Evolutionary conservation across 2,113 vertebrate species (phyloP).

Genomic region (Scalopus aquaticus): DNA sequence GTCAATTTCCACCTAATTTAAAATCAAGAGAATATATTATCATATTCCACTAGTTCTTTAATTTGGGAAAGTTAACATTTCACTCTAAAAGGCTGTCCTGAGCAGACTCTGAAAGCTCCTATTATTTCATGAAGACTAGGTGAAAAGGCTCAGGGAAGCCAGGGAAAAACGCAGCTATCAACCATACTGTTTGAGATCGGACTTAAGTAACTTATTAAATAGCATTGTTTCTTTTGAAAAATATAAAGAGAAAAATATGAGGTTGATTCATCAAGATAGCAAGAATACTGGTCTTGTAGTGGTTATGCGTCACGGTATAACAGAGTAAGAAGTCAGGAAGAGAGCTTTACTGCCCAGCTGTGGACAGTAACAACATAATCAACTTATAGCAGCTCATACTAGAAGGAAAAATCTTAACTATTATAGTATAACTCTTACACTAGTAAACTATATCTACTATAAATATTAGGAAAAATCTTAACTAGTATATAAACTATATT

Average conservation of each 20-base stretch:
- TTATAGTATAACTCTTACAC: too few relatives aligned
- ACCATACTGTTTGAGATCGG: background rate
- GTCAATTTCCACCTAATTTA: slow-evolving; percentile 56
- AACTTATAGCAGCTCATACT: background rate
- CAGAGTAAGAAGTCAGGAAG: background rate
- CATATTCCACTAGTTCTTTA: background rate
- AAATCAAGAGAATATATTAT: slow-evolving; percentile 44
- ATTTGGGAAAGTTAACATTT: slow-evolving; percentile 47
- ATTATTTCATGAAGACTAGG: slow-evolving; percentile 13
- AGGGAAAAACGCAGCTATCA: slow-evolving; percentile 34
- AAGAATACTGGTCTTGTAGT: background rate
- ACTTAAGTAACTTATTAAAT: slow-evolving; percentile 36
- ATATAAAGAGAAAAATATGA: background rate
- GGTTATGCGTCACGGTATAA: background rate
- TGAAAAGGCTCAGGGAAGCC: background rate
- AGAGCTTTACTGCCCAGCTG: background rate
- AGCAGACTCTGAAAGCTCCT: background rate
- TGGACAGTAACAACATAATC: background rate
- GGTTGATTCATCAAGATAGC: background rate
- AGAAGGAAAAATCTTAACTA: background rate
- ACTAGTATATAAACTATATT: background rate
- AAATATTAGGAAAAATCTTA: too few relatives aligned
- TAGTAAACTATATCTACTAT: too few relatives aligned
- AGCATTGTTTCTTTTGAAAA: slow-evolving; percentile 44
- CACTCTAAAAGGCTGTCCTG: background rate